These are phyloP conservation scores for Drusus annulatus DNA, from an alignment of 1,140 invertebrate species.

Conservation along the genomic window DNA sequence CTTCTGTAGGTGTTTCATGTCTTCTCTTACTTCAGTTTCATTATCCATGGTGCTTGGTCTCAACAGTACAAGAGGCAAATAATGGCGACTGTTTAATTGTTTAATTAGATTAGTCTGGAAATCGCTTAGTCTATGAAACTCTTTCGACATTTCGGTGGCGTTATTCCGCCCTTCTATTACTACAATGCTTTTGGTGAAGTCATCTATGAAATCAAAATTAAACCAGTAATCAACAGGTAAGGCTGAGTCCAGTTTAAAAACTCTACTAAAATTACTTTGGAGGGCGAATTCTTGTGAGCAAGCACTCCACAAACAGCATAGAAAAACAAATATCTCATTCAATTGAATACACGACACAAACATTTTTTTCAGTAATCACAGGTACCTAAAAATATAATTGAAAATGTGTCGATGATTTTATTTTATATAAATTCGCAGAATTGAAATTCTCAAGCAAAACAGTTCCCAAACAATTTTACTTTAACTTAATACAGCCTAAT, in stretches of 20 bases:
- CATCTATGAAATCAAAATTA: conserved; percentile 2
- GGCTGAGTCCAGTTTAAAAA: background rate
- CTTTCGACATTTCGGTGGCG: background rate
- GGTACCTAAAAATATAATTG: background rate
- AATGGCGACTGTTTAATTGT: background rate
- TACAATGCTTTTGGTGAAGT: background rate
- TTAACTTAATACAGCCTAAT: background rate
- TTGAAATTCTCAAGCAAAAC: background rate
- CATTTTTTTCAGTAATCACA: background rate
- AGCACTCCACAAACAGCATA: background rate
- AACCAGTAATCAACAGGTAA: background rate
- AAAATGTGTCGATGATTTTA: background rate
- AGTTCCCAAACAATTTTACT: background rate
- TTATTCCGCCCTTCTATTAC: conserved; percentile 4
- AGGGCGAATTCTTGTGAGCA: background rate
- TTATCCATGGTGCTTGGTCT: background rate
- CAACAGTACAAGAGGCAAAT: background rate
- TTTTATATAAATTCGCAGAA: background rate
- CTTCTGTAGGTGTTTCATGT: background rate
- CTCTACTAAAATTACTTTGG: background rate
- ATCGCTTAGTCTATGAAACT: background rate
- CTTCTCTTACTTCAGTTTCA: background rate
- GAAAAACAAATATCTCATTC: background rate
- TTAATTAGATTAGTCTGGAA: background rate
- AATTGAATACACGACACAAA: too few species aligned